Evolutionary conservation across 2,888 invertebrate genomes (phyloP).

Genomic region (Palloptera scutellata): DNA sequence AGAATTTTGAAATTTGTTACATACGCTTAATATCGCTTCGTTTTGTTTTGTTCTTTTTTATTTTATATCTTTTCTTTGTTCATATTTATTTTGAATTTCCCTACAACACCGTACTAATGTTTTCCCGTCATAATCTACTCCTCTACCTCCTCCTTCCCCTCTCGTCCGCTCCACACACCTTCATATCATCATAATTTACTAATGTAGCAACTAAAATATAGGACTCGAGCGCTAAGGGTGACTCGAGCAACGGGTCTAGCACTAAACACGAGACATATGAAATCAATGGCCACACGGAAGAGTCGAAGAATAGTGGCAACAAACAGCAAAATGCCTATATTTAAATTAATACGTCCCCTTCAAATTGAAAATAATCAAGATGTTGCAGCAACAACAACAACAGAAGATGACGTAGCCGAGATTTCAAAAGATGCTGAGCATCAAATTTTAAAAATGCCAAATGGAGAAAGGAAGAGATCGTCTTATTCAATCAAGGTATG

Average conservation of each 20-base stretch:
- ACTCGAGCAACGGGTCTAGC: slow-evolving; percentile 38
- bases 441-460: too few relatives aligned
- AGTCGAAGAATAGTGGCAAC: too few relatives aligned
- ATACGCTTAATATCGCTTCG: slow-evolving; percentile 34
- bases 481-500: too few relatives aligned
- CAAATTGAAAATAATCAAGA: too few relatives aligned
- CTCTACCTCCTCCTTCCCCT: slow-evolving; percentile 24
- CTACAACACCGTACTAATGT: slow-evolving; percentile 29
- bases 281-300: too few relatives aligned
- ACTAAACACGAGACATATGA: slow-evolving; percentile 19
- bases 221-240: slow-evolving; percentile 52
- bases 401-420: too few relatives aligned
- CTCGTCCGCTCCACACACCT: slow-evolving; percentile 25
- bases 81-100: slow-evolving; percentile 28
- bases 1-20: slow-evolving; percentile 36
- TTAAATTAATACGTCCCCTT: too few relatives aligned
- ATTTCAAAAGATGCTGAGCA: too few relatives aligned
- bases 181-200: slow-evolving; percentile 42
- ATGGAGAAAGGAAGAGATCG: too few relatives aligned
- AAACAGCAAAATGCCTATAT: too few relatives aligned
- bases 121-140: slow-evolving; percentile 19
- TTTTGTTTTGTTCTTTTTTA: slow-evolving; percentile 32
- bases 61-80: too few relatives aligned
- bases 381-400: too few relatives aligned
- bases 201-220: slow-evolving; percentile 52